Evolutionary conservation across 2,797 vertebrate genomes (phyloP), one percentile per base, ranked within the genome.

Genomic region (Zenarchopterus dispar): DNA sequence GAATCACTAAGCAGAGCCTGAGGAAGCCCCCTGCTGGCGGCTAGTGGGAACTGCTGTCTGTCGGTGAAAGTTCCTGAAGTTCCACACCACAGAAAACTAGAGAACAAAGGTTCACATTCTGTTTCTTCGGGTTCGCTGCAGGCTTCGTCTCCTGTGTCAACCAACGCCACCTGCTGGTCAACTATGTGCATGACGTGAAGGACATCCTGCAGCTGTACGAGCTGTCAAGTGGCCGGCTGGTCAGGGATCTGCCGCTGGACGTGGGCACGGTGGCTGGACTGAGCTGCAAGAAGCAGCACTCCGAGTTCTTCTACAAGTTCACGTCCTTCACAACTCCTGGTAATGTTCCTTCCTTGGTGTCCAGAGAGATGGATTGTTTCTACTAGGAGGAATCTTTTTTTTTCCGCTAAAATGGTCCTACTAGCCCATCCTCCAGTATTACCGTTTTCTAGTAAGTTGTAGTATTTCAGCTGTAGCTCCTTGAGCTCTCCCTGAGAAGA

Each of bases 221-320:
- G 45, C 53, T 94, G 67, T 24, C 73, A 0, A 74, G 80, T 0
- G 93, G 93, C 0, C n/a, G 0, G 10, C 77, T 87, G 65, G 70
- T 94, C 41, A 67, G 78, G 22, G 79, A 92, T 22, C 86, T 94
- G 72, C 93, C 91, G 0, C 78, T 94, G 42, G 91, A 90, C 0
- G 91, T 94, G 2, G 93, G 93, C 19, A 91, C 92, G 0, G 85
- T 94, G 31, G 64, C 36, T 0, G 91, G 92, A 5, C 75, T 93
- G 58, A 94, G 93, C 88, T 93, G 92, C 85, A 93, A 92, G 82
- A 94, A 94, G 84, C 91, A 93, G 18, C 85, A 93, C 71, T 57
- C 90, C 0, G 93, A 93, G 1, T 86, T 94, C 70, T 94, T 94
- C 85, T 94, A 93, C 83, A 91, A 93, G 79, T 93, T 93, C 77